Conservation (phyloP, 2,888 invertebrate genomes). For the Nebria brevicollis region DNA sequence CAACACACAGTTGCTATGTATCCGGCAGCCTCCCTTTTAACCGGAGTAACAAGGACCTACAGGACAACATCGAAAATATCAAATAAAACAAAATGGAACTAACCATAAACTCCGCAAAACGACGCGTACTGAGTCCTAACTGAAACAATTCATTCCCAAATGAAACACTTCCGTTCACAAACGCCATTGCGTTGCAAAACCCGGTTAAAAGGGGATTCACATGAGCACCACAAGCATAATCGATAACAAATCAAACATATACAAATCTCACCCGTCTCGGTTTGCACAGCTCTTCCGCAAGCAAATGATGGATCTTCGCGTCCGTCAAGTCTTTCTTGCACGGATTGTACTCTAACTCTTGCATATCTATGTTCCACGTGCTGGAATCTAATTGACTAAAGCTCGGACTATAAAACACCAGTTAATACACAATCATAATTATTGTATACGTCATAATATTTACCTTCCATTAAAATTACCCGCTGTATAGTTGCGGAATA, state of each 20-base stretch:
- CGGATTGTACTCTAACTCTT: conserved; percentile 92
- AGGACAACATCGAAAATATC: not conserved
- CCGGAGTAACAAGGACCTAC: not conserved
- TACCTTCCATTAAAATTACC: conserved; percentile 87
- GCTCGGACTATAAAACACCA: conserved; percentile 72
- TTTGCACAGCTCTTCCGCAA: conserved; percentile 89
- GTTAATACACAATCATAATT: not conserved
- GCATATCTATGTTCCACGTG: conserved; percentile 92
- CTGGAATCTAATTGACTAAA: conserved; percentile 86
- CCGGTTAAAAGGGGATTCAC: no score
- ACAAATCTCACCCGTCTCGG: conserved; percentile 81
- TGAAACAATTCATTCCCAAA: not conserved
- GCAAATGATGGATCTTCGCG: conserved; percentile 91
- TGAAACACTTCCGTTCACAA: no score
- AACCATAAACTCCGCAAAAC: not conserved
- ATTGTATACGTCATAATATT: not conserved
- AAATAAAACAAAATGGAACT: not conserved
- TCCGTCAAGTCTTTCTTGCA: conserved; percentile 92
- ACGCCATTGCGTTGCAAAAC: no score
- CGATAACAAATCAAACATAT: not conserved
- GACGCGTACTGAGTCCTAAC: not conserved
- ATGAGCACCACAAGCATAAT: not conserved
- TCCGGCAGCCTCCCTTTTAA: not conserved
- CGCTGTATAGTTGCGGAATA: conserved; percentile 88
- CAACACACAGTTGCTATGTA: no score